phyloP scores from a whole-genome alignment of 1,140 invertebrate genomes.

The Aethina tumida region DNA sequence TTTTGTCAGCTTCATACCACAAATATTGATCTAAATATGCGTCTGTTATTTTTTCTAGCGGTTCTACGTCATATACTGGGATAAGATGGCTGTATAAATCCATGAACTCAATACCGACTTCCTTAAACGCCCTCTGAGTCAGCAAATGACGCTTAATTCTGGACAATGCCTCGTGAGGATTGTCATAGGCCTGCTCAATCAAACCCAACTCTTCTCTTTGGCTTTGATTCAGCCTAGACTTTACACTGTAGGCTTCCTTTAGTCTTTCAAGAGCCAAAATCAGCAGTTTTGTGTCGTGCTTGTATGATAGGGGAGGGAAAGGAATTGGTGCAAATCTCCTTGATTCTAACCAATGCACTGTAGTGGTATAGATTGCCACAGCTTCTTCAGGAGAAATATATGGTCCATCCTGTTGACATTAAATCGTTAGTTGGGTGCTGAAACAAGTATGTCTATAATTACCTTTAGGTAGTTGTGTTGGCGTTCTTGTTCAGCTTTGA shows the following conservation, averaged over 20 bases:
- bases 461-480: constrained; percentile 98
- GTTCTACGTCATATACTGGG: constrained; percentile 98
- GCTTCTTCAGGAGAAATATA: constrained; percentile 99
- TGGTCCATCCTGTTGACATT: constrained; percentile 90
- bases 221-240: constrained; percentile 96
- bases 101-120: constrained; percentile 99
- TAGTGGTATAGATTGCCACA: constrained; percentile 98
- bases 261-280: constrained; percentile 94
- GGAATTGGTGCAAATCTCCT: constrained; percentile 97
- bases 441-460: no score
- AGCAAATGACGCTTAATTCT: constrained; percentile 98
- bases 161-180: constrained; percentile 97
- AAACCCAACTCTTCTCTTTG: constrained; percentile 97
- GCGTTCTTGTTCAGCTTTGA: constrained; percentile 98
- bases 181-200: constrained; percentile 99
- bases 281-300: constrained; percentile 97
- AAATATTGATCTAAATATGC: constrained; percentile 99
- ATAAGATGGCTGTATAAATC: constrained; percentile 98
- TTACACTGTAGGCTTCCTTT: constrained; percentile 99
- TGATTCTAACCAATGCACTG: constrained; percentile 98
- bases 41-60: constrained; percentile 98
- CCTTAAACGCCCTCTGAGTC: constrained; percentile 97
- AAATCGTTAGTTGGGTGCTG: no score
- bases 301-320: constrained; percentile 97
- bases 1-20: constrained; percentile 99